These are phyloP conservation scores for Sakesphorus luctuosus DNA, from an alignment of 2,113 vertebrate genomes.

Conservation along the genomic window DNA sequence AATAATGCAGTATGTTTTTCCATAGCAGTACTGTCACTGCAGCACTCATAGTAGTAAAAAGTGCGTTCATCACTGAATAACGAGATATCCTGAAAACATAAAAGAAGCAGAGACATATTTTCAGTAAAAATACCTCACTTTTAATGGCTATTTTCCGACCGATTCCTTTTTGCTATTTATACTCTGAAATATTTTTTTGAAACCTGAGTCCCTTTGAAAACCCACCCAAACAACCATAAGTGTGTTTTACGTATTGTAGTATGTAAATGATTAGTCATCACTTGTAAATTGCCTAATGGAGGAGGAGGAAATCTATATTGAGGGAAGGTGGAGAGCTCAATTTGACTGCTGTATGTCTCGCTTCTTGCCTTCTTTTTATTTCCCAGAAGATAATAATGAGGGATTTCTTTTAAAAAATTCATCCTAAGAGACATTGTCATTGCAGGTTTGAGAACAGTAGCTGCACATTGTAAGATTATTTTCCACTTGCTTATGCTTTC, in stretches of 20 bases:
- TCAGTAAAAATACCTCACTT: background rate
- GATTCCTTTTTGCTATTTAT: conserved; percentile 8
- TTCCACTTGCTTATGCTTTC: background rate
- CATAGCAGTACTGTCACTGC: background rate
- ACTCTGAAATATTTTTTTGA: background rate
- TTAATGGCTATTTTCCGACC: conserved; percentile 1
- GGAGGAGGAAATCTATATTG: conserved; percentile 1
- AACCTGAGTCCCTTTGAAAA: background rate
- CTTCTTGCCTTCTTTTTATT: background rate
- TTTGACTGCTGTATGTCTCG: background rate
- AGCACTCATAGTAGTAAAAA: background rate
- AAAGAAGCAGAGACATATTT: background rate
- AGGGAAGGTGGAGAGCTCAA: background rate
- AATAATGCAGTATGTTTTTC: conserved; percentile 26
- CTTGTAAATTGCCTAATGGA: background rate
- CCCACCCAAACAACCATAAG: conserved; percentile 21
- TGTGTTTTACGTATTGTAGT: conserved; percentile 24
- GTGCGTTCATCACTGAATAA: background rate
- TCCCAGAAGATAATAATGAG: conserved; percentile 57
- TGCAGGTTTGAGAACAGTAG: background rate
- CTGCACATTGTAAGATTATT: background rate
- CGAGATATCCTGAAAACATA: background rate
- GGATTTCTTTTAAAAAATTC: background rate
- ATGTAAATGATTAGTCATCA: conserved; percentile 41
- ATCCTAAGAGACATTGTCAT: background rate